Base-by-base conservation (phyloP, 53 echinoderm and acorn worm genomes). In the Stichopus horrens region DNA sequence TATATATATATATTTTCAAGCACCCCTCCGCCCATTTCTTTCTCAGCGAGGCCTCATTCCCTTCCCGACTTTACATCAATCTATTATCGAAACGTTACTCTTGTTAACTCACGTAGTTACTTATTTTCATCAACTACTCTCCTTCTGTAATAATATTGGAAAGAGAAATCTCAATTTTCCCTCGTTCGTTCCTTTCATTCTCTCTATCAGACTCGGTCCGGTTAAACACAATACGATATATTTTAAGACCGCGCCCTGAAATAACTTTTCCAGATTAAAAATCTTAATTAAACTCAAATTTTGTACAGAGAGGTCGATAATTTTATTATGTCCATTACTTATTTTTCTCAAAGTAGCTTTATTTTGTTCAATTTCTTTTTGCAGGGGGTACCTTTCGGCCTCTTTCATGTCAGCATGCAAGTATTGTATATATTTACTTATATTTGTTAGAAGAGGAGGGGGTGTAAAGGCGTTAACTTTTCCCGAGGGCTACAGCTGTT, bases 401-500 rank as follows among this genome's bases (percentile, higher is more conserved):
- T 71, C 71, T 71, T 71, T 71, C 71, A 71, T 71, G 71, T 71
- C 19, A 4, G 14, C 19, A 16, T 18, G 71, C 19, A 71, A 6
- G 19, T 71, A 71, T 71, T 5, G 71, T 18, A 59, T 59, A 59
- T 59, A 71, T 71, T 71, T 37, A 37, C 37, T 37, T 37, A 37
- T 37, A 37, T 37, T 37, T 37, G 37, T 71, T 71, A 18, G 71
- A 37, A 37, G 37, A 37, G 37, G 37, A 37, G 71, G 71, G 71
- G n/a, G 18, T 20, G 14, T 18, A 71, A 53, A 81, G 81, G 81
- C 81, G 81, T 81, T 58, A 81, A 81, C 56, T 19, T 20, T 79
- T 81, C 81, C 81, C 19, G 57, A 58, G 58, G 81, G 81, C 58
- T 81, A 53, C 81, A 81, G 81, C 81, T 81, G 81, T 56, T 57